phyloP scores from a whole-genome alignment of 2,797 vertebrate species.

The Podarcis lilfordi region DNA sequence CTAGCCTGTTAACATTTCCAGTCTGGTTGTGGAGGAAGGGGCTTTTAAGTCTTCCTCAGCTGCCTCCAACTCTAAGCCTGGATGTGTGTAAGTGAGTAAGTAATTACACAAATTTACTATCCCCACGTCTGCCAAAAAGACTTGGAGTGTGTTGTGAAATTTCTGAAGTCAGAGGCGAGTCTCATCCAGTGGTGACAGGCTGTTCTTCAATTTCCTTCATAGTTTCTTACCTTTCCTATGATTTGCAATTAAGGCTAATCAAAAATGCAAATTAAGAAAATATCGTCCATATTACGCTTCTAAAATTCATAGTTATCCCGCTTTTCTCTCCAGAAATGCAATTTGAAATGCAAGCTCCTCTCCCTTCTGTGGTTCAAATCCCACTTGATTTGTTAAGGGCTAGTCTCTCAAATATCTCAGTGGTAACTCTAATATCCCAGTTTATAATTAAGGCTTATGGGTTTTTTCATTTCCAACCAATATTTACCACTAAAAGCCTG shows the following conservation, averaged over 20 bases:
- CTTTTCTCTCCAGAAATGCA: not conserved
- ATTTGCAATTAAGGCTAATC: not conserved
- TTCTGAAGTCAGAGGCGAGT: not conserved
- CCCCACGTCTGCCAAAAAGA: not conserved
- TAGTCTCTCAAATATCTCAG: constrained; percentile 23
- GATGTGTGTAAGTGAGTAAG: too few relatives aligned
- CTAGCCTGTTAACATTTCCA: not conserved
- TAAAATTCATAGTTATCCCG: not conserved
- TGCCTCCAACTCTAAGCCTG: too few relatives aligned
- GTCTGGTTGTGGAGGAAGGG: too few relatives aligned
- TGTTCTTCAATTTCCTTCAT: not conserved
- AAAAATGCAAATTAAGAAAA: not conserved
- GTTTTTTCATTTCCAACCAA: constrained; percentile 58
- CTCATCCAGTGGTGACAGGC: not conserved
- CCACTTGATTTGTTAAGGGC: constrained; percentile 26
- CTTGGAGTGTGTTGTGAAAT: not conserved
- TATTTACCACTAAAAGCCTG: constrained; percentile 68
- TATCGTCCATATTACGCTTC: not conserved
- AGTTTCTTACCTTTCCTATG: not conserved
- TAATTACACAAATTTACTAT: not conserved
- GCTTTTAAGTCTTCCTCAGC: too few relatives aligned
- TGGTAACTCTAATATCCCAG: constrained; percentile 62
- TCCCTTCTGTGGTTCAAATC: constrained; percentile 16
- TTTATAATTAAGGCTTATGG: constrained; percentile 72
- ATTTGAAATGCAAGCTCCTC: not conserved